Evolutionary conservation across 1,140 invertebrate species (phyloP).

Genomic region (Drosophila ananassae): DNA sequence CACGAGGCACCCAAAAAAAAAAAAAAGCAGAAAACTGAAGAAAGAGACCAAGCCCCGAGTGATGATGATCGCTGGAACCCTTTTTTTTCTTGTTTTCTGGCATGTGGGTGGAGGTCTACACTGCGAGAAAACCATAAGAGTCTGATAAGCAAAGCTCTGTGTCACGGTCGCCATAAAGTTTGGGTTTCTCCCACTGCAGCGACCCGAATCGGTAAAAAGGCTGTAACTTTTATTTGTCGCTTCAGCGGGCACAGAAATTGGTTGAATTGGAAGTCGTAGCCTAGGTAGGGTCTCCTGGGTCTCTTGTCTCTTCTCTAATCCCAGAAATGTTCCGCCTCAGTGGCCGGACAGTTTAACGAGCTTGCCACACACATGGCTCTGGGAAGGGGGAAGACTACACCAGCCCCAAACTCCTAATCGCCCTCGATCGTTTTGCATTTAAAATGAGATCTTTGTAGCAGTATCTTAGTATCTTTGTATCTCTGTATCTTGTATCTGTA

Average conservation of each 20-base stretch:
- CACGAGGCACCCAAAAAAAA: slow-evolving; percentile 26
- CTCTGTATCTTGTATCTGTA: slow-evolving; percentile 1
- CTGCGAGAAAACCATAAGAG: not conserved
- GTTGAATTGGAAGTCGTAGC: slow-evolving; percentile 25
- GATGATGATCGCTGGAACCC: slow-evolving; percentile 32
- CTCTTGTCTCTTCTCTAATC: slow-evolving; percentile 13
- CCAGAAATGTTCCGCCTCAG: slow-evolving; percentile 50
- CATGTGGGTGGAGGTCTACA: not conserved
- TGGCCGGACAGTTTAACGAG: slow-evolving; percentile 47
- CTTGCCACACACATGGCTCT: not conserved
- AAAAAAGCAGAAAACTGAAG: not conserved
- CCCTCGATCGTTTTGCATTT: slow-evolving; percentile 63
- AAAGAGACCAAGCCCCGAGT: slow-evolving; percentile 19
- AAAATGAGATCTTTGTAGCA: slow-evolving; percentile 47
- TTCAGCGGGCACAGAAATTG: slow-evolving; percentile 67
- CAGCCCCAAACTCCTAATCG: slow-evolving; percentile 62
- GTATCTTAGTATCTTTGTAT: slow-evolving; percentile 6
- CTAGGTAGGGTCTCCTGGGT: not conserved
- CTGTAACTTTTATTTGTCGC: slow-evolving; percentile 68
- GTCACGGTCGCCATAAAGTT: not conserved
- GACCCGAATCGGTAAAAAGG: slow-evolving; percentile 46
- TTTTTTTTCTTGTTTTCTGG: slow-evolving; percentile 14
- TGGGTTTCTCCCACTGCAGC: not conserved
- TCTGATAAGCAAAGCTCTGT: not conserved
- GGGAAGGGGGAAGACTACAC: not conserved